These are phyloP conservation scores for Eumeta japonica DNA, from an alignment of 1,140 invertebrate genomes.

Conservation along the genomic window DNA sequence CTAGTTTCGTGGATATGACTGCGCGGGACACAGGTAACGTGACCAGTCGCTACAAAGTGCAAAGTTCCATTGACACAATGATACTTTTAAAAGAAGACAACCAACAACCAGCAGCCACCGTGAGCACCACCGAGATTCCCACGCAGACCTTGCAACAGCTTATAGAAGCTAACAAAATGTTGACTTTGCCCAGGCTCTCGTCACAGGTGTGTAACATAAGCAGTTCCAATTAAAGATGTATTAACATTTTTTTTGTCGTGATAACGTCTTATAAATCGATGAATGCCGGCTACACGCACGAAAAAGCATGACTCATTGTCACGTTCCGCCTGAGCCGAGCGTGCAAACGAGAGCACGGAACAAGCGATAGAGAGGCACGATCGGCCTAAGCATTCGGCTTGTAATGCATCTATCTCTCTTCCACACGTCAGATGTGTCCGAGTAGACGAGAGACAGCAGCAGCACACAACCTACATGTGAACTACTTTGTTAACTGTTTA, in stretches of 20 bases:
- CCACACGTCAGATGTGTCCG: no score
- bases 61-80: constrained; percentile 78
- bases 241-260: neutral
- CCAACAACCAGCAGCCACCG: constrained; percentile 75
- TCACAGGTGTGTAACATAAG: constrained; percentile 83
- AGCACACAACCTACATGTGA: no score
- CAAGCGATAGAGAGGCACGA: no score
- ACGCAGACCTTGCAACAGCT: constrained; percentile 84
- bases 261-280: no score
- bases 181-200: constrained; percentile 84
- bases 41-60: constrained; percentile 69
- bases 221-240: neutral
- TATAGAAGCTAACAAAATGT: constrained; percentile 84
- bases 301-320: no score
- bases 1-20: constrained; percentile 67
- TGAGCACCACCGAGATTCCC: constrained; percentile 87
- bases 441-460: no score
- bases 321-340: no score
- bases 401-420: no score
- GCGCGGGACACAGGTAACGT: constrained; percentile 62
- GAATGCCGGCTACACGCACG: no score
- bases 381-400: no score
- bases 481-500: no score
- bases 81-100: constrained; percentile 90
- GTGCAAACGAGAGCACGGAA: no score